Evolutionary conservation across 2,113 vertebrate species (phyloP).

Genomic region (Ifrita kowaldi): DNA sequence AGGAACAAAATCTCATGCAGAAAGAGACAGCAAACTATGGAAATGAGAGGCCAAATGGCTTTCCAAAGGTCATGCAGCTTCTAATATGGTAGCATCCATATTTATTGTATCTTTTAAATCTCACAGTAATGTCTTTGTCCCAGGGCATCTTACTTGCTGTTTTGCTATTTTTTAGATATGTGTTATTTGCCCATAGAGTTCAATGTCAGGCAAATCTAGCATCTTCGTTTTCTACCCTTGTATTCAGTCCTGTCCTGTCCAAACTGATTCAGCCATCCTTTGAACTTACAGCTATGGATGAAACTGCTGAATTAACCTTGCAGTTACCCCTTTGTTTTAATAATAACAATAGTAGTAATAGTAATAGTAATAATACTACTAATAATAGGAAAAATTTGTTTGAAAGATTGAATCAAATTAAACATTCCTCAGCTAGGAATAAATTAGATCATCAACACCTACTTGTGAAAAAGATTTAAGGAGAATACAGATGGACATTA

Average conservation of each 20-base stretch:
- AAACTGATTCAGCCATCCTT: not conserved
- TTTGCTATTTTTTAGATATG: not conserved
- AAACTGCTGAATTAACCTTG: not conserved
- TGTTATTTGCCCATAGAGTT: not conserved
- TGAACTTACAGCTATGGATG: not conserved
- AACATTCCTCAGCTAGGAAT: not conserved
- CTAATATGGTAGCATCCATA: not conserved
- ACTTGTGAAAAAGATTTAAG: not conserved
- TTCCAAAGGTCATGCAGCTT: not conserved
- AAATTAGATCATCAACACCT: not conserved
- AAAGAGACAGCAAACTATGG: not conserved
- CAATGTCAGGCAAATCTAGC: not conserved
- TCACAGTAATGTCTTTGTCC: not conserved
- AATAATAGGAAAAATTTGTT: not conserved
- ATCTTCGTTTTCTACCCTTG: not conserved
- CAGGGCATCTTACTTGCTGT: not conserved
- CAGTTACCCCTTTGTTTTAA: not conserved
- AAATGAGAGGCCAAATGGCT: not conserved
- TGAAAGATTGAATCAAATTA: not conserved
- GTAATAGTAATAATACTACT: not conserved
- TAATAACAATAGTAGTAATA: not conserved
- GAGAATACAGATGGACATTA: not conserved
- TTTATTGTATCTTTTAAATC: not conserved
- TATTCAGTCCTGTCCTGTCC: not conserved
- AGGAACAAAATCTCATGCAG: not conserved